Percentiles rank a stretch among this genome's conserved stretches.
These are phyloP conservation scores for Parasteatoda lunata DNA, from an alignment of 2,888 invertebrate genomes.

Conservation along the genomic window DNA sequence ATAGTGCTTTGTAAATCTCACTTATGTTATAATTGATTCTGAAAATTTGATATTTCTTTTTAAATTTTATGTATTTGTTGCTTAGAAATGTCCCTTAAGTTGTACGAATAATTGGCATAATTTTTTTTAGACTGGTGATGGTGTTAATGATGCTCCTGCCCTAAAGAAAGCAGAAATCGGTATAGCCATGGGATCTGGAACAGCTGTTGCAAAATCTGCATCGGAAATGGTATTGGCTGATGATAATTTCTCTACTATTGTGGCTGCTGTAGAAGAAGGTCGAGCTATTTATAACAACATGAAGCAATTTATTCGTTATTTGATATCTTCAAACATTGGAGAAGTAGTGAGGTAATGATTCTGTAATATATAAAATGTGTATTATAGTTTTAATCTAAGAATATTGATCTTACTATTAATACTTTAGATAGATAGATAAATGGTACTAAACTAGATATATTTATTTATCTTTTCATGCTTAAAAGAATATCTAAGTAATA, in stretches of 20 bases:
- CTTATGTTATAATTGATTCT: too few species aligned
- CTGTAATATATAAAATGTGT: neutral
- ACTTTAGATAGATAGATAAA: too few species aligned
- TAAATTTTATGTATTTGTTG: too few species aligned
- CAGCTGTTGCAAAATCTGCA: slow-evolving; percentile 99
- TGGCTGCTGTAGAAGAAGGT: slow-evolving; percentile 99
- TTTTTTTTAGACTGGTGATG: slow-evolving; percentile 92
- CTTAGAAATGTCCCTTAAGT: too few species aligned
- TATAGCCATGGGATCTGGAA: slow-evolving; percentile 99
- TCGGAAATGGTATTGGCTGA: slow-evolving; percentile 99
- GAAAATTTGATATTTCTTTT: too few species aligned
- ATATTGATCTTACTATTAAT: neutral
- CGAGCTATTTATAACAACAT: slow-evolving; percentile 99
- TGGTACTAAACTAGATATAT: too few species aligned
- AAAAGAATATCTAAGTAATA: too few species aligned
- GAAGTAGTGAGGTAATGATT: slow-evolving; percentile 82
- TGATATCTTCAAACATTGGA: slow-evolving; percentile 99
- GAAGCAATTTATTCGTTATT: slow-evolving; percentile 99
- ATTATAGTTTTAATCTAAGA: neutral
- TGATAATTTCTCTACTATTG: slow-evolving; percentile 99
- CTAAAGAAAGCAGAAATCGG: slow-evolving; percentile 88
- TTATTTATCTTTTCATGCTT: too few species aligned
- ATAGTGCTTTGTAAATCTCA: too few species aligned
- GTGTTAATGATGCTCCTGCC: slow-evolving; percentile 99
- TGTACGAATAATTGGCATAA: too few species aligned